Evolutionary conservation across 1,140 invertebrate genomes (phyloP).

Genomic region (Sminthurinus signatus): DNA sequence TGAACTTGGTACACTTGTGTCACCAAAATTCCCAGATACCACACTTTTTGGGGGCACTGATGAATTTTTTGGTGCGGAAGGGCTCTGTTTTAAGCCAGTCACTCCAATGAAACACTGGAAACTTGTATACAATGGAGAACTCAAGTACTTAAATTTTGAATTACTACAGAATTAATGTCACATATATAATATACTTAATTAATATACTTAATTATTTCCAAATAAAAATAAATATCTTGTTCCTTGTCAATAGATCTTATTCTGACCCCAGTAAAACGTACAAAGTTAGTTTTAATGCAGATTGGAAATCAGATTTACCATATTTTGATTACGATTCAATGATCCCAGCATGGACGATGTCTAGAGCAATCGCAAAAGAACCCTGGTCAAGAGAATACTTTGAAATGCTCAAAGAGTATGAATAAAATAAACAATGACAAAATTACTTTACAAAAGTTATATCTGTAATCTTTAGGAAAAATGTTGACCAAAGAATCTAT

Average conservation of each 20-base stretch:
- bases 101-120: conserved; percentile 62
- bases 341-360: conserved; percentile 54
- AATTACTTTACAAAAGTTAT: too few species aligned
- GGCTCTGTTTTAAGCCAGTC: conserved; percentile 54
- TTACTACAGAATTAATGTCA: too few species aligned
- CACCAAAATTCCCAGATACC: conserved; percentile 59
- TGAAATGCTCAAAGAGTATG: conserved; percentile 55
- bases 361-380: conserved; percentile 57
- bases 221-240: too few species aligned
- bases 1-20: conserved; percentile 57
- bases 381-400: conserved; percentile 61
- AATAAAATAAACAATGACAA: too few species aligned
- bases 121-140: conserved; percentile 56
- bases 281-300: conserved; percentile 50
- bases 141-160: conserved; percentile 50
- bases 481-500: too few species aligned
- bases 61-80: conserved; percentile 57
- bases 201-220: too few species aligned
- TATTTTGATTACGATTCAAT: conserved; percentile 61
- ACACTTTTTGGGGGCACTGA: conserved; percentile 52
- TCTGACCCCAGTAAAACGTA: conserved; percentile 18
- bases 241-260: conserved; percentile 4
- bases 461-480: too few species aligned
- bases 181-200: too few species aligned
- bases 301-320: conserved; percentile 49